Evolutionary conservation across 2,888 invertebrate genomes (phyloP).

Genomic region (Tortrix viridana): DNA sequence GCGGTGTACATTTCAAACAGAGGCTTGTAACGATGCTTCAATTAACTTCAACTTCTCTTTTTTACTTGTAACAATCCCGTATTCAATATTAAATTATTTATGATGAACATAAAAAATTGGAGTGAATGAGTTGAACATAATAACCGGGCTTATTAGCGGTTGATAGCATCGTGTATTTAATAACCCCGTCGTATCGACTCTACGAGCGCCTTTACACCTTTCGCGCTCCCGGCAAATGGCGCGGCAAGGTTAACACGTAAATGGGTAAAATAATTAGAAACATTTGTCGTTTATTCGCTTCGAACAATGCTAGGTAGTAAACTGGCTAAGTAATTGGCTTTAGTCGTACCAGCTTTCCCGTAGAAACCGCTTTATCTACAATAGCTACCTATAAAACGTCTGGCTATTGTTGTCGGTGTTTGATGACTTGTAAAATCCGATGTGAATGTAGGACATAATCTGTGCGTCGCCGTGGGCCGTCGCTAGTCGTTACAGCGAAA

Average conservation of each 20-base stretch:
- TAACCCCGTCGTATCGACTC: constrained; percentile 48
- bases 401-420: constrained; percentile 4
- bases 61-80: constrained; percentile 39
- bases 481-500: constrained; percentile 44
- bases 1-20: constrained; percentile 27
- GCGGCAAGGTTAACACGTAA: constrained; percentile 37
- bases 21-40: constrained; percentile 25
- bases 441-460: constrained; percentile 33
- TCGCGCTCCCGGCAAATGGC: constrained; percentile 53
- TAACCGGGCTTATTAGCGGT: constrained; percentile 63
- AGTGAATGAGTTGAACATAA: constrained; percentile 61
- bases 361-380: constrained; percentile 10
- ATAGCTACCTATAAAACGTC: constrained; percentile 1
- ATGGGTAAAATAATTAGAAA: constrained; percentile 28
- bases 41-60: constrained; percentile 22
- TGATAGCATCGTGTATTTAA: constrained; percentile 64
- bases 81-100: constrained; percentile 64
- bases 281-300: constrained; percentile 26
- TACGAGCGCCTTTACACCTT: constrained; percentile 53
- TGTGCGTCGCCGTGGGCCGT: constrained; percentile 15
- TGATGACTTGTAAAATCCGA: constrained; percentile 25
- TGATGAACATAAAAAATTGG: constrained; percentile 55
- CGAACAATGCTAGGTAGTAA: constrained; percentile 20
- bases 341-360: neutral
- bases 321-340: constrained; percentile 19